Evolutionary conservation across 1,140 invertebrate species (phyloP).

Genomic region (Venustaconcha ellipsiformis): DNA sequence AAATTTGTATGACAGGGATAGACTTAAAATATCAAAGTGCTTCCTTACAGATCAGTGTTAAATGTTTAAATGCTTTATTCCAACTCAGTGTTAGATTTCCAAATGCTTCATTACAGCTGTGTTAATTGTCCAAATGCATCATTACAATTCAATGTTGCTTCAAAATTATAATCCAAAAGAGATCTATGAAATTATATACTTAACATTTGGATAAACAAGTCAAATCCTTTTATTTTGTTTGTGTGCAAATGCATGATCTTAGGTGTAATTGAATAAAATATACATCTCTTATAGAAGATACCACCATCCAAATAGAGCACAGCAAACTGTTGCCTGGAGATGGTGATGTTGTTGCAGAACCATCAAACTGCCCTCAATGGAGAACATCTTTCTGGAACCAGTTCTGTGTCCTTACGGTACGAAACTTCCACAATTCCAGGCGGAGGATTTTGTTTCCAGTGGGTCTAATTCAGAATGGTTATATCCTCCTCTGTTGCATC

Average conservation of each 20-base stretch:
- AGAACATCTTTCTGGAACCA: constrained; percentile 30
- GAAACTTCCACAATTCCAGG: constrained; percentile 8
- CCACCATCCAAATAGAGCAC: constrained; percentile 6
- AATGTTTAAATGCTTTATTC: too few species aligned
- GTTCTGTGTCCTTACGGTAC: constrained; percentile 7
- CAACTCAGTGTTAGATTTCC: too few species aligned
- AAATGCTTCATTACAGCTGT: too few species aligned
- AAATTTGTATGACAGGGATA: too few species aligned
- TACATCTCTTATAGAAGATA: constrained; percentile 3
- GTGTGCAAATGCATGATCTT: constrained; percentile 4
- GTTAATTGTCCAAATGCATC: too few species aligned
- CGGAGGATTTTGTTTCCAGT: constrained; percentile 18
- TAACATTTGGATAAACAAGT: neutral
- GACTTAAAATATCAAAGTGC: too few species aligned
- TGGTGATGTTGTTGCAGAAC: neutral
- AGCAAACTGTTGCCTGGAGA: constrained; percentile 6
- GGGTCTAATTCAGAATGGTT: constrained; percentile 15
- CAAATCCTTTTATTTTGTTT: neutral
- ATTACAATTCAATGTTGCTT: too few species aligned
- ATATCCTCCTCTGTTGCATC: constrained; percentile 21
- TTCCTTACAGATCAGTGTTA: too few species aligned
- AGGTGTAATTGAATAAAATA: neutral
- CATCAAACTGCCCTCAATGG: neutral
- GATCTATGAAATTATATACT: too few species aligned
- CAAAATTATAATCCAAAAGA: too few species aligned